These are phyloP conservation scores for Tetramorium parvispinum DNA, from an alignment of 1,140 invertebrate species.

Conservation along the genomic window DNA sequence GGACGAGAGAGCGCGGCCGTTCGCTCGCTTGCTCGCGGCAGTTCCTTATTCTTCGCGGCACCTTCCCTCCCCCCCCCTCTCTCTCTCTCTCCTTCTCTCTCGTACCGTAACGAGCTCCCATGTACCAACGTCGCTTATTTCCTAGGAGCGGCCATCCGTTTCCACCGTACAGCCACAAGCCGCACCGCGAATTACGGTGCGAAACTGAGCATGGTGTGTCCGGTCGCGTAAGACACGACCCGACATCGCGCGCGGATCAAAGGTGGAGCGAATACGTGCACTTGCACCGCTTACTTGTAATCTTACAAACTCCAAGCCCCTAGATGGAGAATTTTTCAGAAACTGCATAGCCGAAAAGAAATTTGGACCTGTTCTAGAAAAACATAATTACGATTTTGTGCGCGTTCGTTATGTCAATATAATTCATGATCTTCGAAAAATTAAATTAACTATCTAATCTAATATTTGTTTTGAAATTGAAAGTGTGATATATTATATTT, in stretches of 20 bases:
- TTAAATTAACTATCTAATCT: neutral
- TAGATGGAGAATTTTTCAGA: slow-evolving; percentile 10
- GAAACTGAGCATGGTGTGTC: slow-evolving; percentile 44
- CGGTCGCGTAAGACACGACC: slow-evolving; percentile 65
- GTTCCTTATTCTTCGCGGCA: slow-evolving; percentile 75
- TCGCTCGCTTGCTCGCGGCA: slow-evolving; percentile 64
- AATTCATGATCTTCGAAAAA: neutral
- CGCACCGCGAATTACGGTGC: slow-evolving; percentile 71
- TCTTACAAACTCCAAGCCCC: neutral
- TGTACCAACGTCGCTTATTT: slow-evolving; percentile 82
- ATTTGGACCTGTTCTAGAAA: neutral
- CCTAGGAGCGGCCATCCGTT: slow-evolving; percentile 78
- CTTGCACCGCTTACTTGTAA: slow-evolving; percentile 35
- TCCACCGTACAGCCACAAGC: slow-evolving; percentile 41
- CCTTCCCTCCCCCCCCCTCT: slow-evolving; percentile 28
- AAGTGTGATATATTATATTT: neutral
- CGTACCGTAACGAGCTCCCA: slow-evolving; percentile 83
- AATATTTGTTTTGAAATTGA: neutral
- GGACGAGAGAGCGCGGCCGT: slow-evolving; percentile 53
- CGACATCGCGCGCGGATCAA: slow-evolving; percentile 69
- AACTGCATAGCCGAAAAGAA: neutral
- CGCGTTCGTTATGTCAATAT: neutral
- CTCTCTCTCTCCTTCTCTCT: slow-evolving; percentile 60
- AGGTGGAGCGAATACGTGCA: slow-evolving; percentile 57
- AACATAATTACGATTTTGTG: neutral